A percentile compares a stretch with the other conserved stretches of the same genome.
Evolutionary conservation across 2,797 vertebrate genomes (phyloP).

Genomic region (Aphelocoma californica): DNA sequence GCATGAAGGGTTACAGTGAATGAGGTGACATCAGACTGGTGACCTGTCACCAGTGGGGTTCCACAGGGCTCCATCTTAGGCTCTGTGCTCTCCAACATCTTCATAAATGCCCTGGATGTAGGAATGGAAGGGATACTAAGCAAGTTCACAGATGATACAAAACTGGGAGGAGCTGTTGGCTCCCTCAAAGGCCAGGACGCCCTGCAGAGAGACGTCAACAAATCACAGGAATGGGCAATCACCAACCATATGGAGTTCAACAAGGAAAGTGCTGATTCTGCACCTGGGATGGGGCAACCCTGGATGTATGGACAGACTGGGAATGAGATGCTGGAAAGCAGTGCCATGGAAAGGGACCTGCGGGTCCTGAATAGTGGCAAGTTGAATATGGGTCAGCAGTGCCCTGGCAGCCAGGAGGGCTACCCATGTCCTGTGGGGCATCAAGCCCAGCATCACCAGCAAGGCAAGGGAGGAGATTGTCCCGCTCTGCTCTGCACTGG

Average conservation of each 20-base stretch:
- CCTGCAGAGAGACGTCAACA: not conserved
- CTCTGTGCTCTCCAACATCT: not conserved
- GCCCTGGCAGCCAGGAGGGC: not conserved
- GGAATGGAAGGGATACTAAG: not conserved
- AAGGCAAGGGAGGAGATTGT: not conserved
- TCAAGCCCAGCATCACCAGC: rapidly evolving
- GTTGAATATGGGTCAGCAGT: not conserved
- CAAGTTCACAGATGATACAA: not conserved
- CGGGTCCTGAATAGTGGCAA: not conserved
- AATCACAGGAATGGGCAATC: rapidly evolving
- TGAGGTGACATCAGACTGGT: not conserved
- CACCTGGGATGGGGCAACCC: not conserved
- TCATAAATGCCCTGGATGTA: not conserved
- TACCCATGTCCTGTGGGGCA: rapidly evolving
- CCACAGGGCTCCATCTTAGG: not conserved
- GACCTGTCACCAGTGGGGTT: not conserved
- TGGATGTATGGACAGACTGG: not conserved
- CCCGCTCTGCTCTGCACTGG: not conserved
- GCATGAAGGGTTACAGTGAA: not conserved
- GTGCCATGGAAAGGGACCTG: rapidly evolving
- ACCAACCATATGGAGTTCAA: not conserved
- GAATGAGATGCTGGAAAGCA: not conserved
- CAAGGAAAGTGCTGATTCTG: not conserved
- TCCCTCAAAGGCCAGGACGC: rapidly evolving
- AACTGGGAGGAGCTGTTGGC: not conserved